Evolutionary conservation across 1,140 invertebrate genomes (phyloP), one percentile per base, ranked within the genome.

Genomic region (Brachionus asplanchnoidis): DNA sequence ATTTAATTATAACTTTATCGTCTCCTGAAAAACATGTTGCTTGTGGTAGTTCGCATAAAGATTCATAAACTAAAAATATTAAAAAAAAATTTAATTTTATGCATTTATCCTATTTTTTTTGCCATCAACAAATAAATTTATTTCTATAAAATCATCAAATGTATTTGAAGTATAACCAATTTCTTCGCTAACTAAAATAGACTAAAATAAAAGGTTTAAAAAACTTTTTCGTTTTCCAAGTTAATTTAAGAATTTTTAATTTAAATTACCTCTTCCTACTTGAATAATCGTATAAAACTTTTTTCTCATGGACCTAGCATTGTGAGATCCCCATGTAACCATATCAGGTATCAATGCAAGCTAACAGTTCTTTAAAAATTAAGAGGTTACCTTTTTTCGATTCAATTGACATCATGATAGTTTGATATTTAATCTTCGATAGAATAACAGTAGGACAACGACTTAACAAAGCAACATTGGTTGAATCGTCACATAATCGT

Each of bases 61-160:
- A 68, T 68, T 68, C 65, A 68, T 68, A 68, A 68, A 68, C 23
- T 68, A 28, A n/a, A n/a, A n/a, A n/a, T n/a, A n/a, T n/a, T n/a
- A n/a, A n/a, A n/a, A 68, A 28, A 28, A 2, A 28, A 28, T 28
- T 12, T 14, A 26, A 26, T 26, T 26, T 26, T 28, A 4, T 12
- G 14, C 23, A 28, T 5, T 26, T 8, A 26, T 68, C 5, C 65
- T 68, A 28, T 68, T 68, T 26, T 28, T 68, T 8, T 68, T 68
- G 1, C 65, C 65, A 68, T 23, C 17, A 68, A 68, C 65, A 23
- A 68, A 1, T 28, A 68, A 68, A 26, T 68, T 68, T 68, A 68
- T 26, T 28, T 68, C 65, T 8, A 68, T 68, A 68, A 68, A 68
- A 68, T 68, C 26, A 28, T 68, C 23, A 26, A 23, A 26, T 23